Evolutionary conservation across 2,888 invertebrate species (phyloP).

Genomic region (Gastracanthus pulcherrimus): DNA sequence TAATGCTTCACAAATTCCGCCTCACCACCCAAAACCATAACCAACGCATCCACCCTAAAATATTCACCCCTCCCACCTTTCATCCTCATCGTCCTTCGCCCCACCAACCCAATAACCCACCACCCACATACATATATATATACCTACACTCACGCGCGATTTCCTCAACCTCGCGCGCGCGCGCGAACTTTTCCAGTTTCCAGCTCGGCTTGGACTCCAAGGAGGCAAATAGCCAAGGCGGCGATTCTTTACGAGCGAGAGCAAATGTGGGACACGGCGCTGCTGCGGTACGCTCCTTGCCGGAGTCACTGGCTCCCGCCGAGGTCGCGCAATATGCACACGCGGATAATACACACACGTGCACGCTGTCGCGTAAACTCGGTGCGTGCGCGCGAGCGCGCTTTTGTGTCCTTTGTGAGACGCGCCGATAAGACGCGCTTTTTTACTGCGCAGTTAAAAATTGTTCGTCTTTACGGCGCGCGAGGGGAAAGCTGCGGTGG

Average conservation of each 20-base stretch:
- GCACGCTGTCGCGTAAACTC: background rate
- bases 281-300: background rate
- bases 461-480: background rate
- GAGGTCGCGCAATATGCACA: background rate
- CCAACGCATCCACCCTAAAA: background rate
- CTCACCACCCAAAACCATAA: too few relatives aligned
- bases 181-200: constrained; percentile 57
- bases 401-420: background rate
- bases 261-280: constrained; percentile 56
- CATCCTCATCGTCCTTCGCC: background rate
- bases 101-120: background rate
- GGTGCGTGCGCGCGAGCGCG: background rate
- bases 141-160: background rate
- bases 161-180: background rate
- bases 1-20: too few relatives aligned
- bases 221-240: constrained; percentile 60
- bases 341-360: background rate
- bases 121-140: background rate
- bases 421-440: constrained; percentile 30
- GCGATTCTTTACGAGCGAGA: constrained; percentile 61
- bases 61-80: too few relatives aligned
- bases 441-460: constrained; percentile 28
- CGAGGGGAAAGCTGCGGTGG: too few relatives aligned
- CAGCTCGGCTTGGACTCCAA: constrained; percentile 49
- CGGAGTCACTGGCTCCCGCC: constrained; percentile 44